These are phyloP conservation scores for Pipistrellus pygmaeus DNA, from an alignment of 2,797 vertebrate genomes.

Conservation along the genomic window DNA sequence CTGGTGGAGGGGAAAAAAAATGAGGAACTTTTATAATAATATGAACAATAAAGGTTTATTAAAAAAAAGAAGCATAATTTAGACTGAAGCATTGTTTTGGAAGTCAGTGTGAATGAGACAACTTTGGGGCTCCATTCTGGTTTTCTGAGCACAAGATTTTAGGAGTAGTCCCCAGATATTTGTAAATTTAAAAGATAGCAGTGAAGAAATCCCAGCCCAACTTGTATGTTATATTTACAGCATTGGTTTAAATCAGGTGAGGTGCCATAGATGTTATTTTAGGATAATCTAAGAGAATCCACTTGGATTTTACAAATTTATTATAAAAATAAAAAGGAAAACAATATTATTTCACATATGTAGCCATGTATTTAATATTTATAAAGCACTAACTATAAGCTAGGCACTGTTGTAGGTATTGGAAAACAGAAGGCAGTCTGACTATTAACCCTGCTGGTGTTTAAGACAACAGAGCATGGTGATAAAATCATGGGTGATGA, in stretches of 20 bases:
- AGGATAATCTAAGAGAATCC: neutral
- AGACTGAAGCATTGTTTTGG: neutral
- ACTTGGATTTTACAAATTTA: conserved; percentile 47
- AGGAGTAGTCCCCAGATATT: neutral
- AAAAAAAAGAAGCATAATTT: neutral
- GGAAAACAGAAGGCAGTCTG: neutral
- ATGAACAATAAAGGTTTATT: no score
- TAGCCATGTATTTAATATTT: conserved; percentile 20
- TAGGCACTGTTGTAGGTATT: neutral
- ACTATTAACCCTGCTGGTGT: neutral
- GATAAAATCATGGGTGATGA: neutral
- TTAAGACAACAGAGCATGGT: neutral
- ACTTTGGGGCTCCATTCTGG: neutral
- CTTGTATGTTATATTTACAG: neutral
- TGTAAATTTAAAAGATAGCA: neutral
- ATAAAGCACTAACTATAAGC: neutral
- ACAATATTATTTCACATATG: neutral
- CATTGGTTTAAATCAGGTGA: conserved; percentile 40
- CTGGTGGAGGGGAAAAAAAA: no score
- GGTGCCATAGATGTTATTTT: neutral
- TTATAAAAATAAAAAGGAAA: conserved; percentile 37
- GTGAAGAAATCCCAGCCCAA: neutral
- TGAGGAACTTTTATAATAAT: no score
- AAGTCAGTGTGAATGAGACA: neutral
- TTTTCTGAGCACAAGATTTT: neutral